A percentile compares a stretch with the other conserved stretches of the same genome.
Conservation (phyloP, 1,140 invertebrate species). For the Caerostris darwini region DNA sequence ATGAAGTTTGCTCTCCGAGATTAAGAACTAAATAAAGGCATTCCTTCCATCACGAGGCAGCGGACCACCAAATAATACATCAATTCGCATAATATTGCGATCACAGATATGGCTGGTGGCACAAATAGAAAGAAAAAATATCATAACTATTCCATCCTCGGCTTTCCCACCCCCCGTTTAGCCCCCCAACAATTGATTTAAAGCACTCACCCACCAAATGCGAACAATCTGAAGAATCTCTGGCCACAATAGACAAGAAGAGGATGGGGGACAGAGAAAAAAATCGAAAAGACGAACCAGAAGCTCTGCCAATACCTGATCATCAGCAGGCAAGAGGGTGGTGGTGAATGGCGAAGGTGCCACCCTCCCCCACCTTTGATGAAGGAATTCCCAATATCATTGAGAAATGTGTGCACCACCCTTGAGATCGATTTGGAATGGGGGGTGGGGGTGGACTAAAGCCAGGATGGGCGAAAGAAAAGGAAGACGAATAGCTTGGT, state of each 20-base stretch:
- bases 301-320: conserved; percentile 69
- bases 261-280: not conserved
- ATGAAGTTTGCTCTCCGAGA: not conserved
- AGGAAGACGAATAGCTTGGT: conserved; percentile 71
- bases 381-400: conserved; percentile 75
- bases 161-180: not conserved
- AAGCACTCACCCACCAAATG: conserved; percentile 57
- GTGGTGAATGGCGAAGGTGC: conserved; percentile 2
- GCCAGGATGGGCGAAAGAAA: conserved; percentile 58
- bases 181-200: conserved; percentile 65
- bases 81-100: not conserved
- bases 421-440: conserved; percentile 57
- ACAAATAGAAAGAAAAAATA: not conserved
- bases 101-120: not conserved
- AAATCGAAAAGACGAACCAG: conserved; percentile 15
- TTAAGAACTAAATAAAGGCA: not conserved
- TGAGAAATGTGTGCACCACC: conserved; percentile 61
- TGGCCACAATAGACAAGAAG: conserved; percentile 65
- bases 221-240: conserved; percentile 71
- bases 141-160: conserved; percentile 60
- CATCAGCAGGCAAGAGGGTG: conserved; percentile 45
- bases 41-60: not conserved
- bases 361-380: conserved; percentile 31
- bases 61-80: not conserved
- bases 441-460: not conserved